Percentiles rank a stretch among this genome's conserved stretches.
Evolutionary conservation across 2,797 vertebrate genomes (phyloP).

Genomic region (Lophotriccus pileatus): DNA sequence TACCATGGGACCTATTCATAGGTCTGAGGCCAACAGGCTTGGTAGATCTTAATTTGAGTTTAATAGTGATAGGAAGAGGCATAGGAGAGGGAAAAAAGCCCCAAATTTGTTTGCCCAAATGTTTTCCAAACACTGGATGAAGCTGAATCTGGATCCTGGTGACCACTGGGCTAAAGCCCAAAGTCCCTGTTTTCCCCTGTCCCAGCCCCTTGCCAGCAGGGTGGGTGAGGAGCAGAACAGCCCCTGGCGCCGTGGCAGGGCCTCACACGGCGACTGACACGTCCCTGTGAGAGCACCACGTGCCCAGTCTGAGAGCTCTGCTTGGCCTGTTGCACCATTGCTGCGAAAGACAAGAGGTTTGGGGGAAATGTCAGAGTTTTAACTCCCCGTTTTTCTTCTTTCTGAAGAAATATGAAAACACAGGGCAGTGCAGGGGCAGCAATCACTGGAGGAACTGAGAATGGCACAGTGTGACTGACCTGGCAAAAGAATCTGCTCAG

Average conservation of each 20-base stretch:
- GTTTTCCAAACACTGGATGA: background rate
- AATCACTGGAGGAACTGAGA: background rate
- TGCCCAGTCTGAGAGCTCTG: background rate
- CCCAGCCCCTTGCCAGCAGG: fast-evolving
- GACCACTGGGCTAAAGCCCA: background rate
- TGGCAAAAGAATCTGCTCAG: background rate
- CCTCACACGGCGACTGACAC: fast-evolving
- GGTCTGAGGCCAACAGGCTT: background rate
- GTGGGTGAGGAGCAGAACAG: background rate
- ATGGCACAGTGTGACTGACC: background rate
- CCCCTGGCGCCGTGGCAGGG: background rate
- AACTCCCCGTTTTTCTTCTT: too few relatives aligned
- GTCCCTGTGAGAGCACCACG: background rate
- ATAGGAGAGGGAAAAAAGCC: background rate
- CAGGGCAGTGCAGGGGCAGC: fast-evolving
- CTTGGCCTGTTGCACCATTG: background rate
- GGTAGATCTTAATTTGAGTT: background rate
- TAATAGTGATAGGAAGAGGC: background rate
- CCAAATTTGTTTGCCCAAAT: background rate
- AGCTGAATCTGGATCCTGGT: background rate
- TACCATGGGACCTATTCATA: fast-evolving
- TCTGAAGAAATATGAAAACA: background rate
- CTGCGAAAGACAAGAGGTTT: fast-evolving
- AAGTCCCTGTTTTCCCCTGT: background rate
- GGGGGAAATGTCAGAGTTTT: background rate